These are phyloP conservation scores for Marmota monax DNA, from an alignment of 2,113 vertebrate species.

Conservation along the genomic window DNA sequence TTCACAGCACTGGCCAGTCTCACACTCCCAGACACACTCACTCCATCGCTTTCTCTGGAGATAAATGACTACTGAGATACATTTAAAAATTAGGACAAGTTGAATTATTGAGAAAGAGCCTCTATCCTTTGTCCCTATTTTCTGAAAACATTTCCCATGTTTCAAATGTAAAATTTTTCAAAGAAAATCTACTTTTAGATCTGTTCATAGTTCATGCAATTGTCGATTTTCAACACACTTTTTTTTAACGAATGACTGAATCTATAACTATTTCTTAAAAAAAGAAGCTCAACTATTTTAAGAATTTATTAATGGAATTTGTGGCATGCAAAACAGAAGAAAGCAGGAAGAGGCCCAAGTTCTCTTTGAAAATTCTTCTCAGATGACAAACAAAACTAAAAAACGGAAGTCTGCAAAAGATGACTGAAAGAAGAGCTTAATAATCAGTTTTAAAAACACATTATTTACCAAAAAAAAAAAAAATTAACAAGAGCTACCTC, in stretches of 20 bases:
- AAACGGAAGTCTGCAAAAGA: neutral
- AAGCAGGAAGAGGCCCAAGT: neutral
- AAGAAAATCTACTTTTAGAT: neutral
- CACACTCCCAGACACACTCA: neutral
- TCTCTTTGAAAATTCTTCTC: conserved; percentile 7
- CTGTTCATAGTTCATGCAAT: neutral
- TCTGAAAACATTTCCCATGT: conserved; percentile 30
- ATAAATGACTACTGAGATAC: neutral
- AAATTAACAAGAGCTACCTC: neutral
- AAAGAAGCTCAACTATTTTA: neutral
- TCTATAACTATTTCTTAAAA: neutral
- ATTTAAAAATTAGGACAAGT: conserved; percentile 16
- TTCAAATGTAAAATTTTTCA: neutral
- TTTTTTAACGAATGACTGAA: conserved; percentile 42
- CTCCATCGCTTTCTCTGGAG: neutral
- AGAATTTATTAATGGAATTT: conserved; percentile 30
- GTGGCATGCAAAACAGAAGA: neutral
- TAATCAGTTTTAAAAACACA: neutral
- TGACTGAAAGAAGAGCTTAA: neutral
- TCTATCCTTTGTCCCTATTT: neutral
- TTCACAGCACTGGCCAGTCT: neutral
- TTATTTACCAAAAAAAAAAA: neutral
- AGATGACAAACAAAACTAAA: conserved; percentile 33
- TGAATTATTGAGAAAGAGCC: neutral
- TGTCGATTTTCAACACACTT: neutral